phyloP scores from a whole-genome alignment of 2,888 invertebrate species.

The Parthenolecanium corni region DNA sequence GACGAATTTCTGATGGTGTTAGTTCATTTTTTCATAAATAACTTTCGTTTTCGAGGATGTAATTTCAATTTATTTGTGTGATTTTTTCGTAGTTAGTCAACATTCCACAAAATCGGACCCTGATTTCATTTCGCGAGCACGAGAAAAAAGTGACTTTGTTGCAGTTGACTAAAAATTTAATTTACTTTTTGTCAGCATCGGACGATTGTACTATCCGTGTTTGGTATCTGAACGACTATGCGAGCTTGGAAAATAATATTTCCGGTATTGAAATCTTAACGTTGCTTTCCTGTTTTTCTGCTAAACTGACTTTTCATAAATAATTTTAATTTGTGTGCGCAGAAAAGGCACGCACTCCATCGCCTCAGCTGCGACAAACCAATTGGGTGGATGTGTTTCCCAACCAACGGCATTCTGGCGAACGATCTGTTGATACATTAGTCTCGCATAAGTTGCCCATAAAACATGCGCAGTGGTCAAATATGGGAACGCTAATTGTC shows the following conservation, averaged over 20 bases:
- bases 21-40: not conserved
- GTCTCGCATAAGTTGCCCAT: conserved; percentile 12
- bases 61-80: not conserved
- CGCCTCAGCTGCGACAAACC: conserved; percentile 23
- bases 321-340: not conserved
- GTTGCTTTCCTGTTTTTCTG: not conserved
- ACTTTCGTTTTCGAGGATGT: not conserved
- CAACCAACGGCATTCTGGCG: not conserved
- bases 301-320: not conserved
- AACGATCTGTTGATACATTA: conserved; percentile 12
- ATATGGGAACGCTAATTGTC: conserved; percentile 9
- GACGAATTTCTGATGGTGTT: too few relatives aligned
- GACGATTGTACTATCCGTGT: conserved; percentile 26
- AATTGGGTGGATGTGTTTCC: conserved; percentile 26
- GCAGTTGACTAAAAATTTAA: conserved; percentile 1
- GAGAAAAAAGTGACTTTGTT: conserved; percentile 19
- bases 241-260: not conserved
- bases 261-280: not conserved
- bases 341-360: conserved; percentile 29
- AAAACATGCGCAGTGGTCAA: conserved; percentile 28
- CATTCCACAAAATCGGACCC: conserved; percentile 6
- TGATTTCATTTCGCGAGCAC: conserved; percentile 24
- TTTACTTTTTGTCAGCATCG: conserved; percentile 29
- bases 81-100: conserved; percentile 22
- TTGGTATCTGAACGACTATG: conserved; percentile 22